Evolutionary conservation across 1,140 invertebrate species (phyloP).

Genomic region (Aphelenchoides fujianensis): DNA sequence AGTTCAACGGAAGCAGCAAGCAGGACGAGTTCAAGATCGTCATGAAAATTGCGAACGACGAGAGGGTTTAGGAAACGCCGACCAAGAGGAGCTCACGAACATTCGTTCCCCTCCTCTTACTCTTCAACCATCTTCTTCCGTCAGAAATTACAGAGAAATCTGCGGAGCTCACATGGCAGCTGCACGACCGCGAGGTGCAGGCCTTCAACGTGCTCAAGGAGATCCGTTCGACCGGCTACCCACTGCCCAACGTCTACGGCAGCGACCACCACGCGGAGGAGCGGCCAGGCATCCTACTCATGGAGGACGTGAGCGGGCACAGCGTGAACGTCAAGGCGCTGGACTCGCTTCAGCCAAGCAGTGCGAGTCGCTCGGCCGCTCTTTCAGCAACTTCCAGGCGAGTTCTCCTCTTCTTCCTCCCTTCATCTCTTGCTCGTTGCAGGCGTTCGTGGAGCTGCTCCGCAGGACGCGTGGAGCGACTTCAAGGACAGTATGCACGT

Average conservation of each 20-base stretch:
- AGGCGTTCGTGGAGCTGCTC: background rate
- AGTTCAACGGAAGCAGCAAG: background rate
- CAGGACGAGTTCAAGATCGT: background rate
- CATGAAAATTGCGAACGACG: background rate
- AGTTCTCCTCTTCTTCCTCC: background rate
- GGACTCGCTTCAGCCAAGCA: background rate
- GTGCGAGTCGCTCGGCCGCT: background rate
- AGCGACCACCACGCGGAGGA: background rate
- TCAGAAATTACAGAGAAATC: background rate
- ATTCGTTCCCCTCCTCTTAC: background rate
- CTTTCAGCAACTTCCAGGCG: background rate
- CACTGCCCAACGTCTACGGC: background rate
- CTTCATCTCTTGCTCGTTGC: too few relatives aligned
- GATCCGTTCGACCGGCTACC: background rate
- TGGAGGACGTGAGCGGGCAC: background rate
- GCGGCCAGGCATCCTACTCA: background rate
- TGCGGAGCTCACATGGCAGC: background rate
- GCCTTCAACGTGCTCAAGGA: background rate
- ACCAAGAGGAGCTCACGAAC: too few relatives aligned
- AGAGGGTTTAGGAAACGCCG: background rate
- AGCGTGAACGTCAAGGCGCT: background rate
- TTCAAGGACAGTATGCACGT: background rate
- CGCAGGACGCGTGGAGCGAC: background rate
- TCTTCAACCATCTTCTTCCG: background rate
- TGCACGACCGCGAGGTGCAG: background rate